Evolutionary conservation across 1,140 invertebrate genomes (phyloP).

Genomic region (Lucilia sericata): DNA sequence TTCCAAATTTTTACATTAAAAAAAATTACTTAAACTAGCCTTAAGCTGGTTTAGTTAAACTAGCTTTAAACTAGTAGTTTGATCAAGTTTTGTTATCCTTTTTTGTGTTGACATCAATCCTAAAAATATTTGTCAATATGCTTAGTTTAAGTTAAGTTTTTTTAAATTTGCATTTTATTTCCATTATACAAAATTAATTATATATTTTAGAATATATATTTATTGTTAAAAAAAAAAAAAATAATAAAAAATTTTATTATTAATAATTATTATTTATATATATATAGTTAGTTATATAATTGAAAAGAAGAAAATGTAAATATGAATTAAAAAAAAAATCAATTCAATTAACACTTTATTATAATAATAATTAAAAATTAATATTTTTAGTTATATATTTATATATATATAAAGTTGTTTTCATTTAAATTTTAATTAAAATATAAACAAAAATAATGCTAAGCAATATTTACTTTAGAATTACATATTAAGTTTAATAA

Average conservation of each 20-base stretch:
- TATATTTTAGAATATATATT: not conserved
- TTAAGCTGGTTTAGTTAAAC: not conserved
- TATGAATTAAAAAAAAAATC: not conserved
- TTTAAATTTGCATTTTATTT: not conserved
- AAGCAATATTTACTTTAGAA: not conserved
- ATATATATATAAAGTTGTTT: not conserved
- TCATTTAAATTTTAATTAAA: not conserved
- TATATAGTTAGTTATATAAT: constrained; percentile 1
- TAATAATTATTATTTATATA: not conserved
- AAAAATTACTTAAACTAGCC: too few species aligned
- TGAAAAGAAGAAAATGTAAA: not conserved
- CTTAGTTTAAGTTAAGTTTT: not conserved
- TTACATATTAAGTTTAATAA: not conserved
- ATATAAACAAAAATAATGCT: not conserved
- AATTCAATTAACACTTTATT: not conserved
- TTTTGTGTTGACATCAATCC: not conserved
- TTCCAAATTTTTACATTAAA: too few species aligned
- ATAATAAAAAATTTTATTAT: too few species aligned
- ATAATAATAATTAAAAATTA: too few species aligned
- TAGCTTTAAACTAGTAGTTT: not conserved
- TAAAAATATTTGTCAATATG: not conserved
- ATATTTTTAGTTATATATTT: too few species aligned
- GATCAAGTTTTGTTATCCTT: not conserved
- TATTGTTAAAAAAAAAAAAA: too few species aligned
- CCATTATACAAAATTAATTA: not conserved